Evolutionary conservation across 37 sponge, comb jelly and placozoan genomes (phyloP).

Genomic region (Ianthella basta): DNA sequence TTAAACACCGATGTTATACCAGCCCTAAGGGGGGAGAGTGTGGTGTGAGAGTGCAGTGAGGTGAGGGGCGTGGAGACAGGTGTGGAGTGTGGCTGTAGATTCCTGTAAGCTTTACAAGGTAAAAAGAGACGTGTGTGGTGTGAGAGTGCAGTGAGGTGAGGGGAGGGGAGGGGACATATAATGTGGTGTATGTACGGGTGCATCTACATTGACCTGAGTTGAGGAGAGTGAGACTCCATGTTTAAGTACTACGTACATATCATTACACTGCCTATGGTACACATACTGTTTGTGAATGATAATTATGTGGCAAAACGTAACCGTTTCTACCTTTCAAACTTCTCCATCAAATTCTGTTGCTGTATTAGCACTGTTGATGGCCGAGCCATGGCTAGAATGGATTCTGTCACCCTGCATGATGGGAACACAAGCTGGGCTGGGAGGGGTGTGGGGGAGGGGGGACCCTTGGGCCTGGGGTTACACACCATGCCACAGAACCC

Average conservation of each 20-base stretch:
- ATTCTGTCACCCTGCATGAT: conserved; percentile 85
- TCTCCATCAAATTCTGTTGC: conserved; percentile 60
- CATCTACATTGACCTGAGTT: too few species aligned
- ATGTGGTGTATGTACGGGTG: too few species aligned
- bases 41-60: neutral
- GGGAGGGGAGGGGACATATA: conserved; percentile 4
- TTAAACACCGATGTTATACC: conserved; percentile 88
- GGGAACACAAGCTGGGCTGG: neutral
- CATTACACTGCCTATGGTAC: too few species aligned
- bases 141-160: neutral
- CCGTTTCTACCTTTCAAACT: conserved; percentile 60
- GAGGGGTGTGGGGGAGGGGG: neutral
- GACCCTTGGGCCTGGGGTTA: too few species aligned
- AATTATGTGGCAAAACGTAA: too few species aligned
- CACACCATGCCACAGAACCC: neutral
- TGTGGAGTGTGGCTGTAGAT: neutral
- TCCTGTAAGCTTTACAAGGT: too few species aligned
- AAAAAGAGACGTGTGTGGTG: neutral
- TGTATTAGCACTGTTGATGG: conserved; percentile 79
- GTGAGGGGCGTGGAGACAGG: neutral
- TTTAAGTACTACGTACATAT: too few species aligned
- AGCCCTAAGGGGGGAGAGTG: conserved; percentile 40
- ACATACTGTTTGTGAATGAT: too few species aligned
- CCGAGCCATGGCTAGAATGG: conserved; percentile 92
- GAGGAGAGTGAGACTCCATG: too few species aligned